Percentiles rank a stretch among this genome's conserved stretches.
Conservation (phyloP, 2,797 vertebrate genomes). For the Argentina silus region DNA sequence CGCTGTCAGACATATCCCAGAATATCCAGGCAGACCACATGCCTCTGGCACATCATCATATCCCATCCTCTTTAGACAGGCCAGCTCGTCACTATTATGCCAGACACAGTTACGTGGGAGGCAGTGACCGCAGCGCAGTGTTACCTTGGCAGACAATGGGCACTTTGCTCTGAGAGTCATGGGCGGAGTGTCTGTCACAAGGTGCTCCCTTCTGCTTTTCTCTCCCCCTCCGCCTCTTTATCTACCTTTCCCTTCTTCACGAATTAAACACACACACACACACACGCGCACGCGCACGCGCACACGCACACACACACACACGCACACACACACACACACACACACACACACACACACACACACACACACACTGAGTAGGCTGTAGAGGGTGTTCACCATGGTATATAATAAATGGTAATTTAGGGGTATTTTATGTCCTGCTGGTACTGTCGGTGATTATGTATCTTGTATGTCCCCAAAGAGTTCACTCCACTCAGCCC, state of each 20-base stretch:
- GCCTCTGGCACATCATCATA: constrained; percentile 38
- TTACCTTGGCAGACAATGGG: constrained; percentile 21
- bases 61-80: constrained; percentile 49
- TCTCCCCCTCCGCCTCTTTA: not conserved
- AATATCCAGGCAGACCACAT: constrained; percentile 51
- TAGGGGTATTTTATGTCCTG: not conserved
- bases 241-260: not conserved
- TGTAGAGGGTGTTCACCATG: not conserved
- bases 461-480: not conserved
- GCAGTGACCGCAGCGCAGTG: constrained; percentile 7
- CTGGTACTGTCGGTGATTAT: not conserved
- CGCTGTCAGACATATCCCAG: constrained; percentile 45
- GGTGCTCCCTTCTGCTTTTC: not conserved
- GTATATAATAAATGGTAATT: not conserved
- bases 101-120: constrained; percentile 9
- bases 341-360: not conserved
- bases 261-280: not conserved
- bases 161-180: not conserved
- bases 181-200: not conserved
- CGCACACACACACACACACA: not conserved
- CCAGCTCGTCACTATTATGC: constrained; percentile 36
- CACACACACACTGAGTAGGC: not conserved
- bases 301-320: not conserved
- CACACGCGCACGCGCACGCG: not conserved
- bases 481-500: too few relatives aligned